Base-by-base conservation (phyloP, 2,797 vertebrate species). In the Oreortyx pictus region DNA sequence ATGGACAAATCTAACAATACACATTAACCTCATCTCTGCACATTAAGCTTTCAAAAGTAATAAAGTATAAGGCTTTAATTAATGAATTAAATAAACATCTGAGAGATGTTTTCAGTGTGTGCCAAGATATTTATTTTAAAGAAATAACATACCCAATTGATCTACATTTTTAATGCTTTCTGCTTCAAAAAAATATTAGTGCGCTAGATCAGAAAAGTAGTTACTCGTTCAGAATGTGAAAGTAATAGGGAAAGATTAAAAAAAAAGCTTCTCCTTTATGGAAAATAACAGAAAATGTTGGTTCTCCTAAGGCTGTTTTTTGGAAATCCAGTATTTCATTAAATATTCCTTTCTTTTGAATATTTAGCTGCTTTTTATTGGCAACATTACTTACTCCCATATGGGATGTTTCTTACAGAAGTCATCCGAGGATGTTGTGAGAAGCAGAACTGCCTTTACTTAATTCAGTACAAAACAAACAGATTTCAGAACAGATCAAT, bases 151-250 rank as follows among this genome's bases (percentile, higher is more conserved):
- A 14, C 6, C 35, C n/a, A 72, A 88, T 12, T 56, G 47, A 65
- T 76, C 88, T 80, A 18, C 85, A 43, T 73, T 82, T 96, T 91
- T 71, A 56, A 82, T 84, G 37, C 5, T 88, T 88, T 59, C 52
- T 68, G 19, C 46, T 92, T 80, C 1, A 84, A 77, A 91, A 72
- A 43, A 7, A 14, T 1, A 4, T 4, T 73, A 75, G 25, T 87
- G 31, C 19, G 64, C 3, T 46, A 81, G 11, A 87, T 82, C 11
- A 82, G 64, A 25, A n/a, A 78, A 60, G 11, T 35, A 86, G 10
- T 86, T 81, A 66, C 59, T 81, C 44, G 17, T 71, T 92, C 47
- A 47, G 35, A 78, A 90, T 74, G 62, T 57, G 86, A 75, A 92
- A 93, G 27, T 57, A 35, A 67, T 29, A 9, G 6, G 5, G 24